Base-by-base conservation (phyloP, 2,113 vertebrate genomes). In the Synchiropus splendidus region DNA sequence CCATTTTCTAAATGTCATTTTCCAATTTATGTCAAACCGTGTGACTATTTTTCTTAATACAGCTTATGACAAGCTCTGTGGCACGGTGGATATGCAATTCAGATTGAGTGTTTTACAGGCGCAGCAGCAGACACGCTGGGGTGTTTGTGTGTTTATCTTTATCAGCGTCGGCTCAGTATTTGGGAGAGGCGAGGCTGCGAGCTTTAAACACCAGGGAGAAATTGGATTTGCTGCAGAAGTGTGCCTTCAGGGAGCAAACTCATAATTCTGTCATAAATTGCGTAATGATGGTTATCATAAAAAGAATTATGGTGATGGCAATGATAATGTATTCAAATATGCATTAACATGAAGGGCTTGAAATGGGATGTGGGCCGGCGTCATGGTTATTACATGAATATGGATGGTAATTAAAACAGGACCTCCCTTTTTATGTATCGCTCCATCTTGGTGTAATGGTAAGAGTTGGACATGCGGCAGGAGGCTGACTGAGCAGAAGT, bases 21-120 rank as follows among this genome's bases (percentile, higher is more conserved):
- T 88, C 87, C 87, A 90, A 90, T 89, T 90, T 90, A 85, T 85
- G 89, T 90, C 88, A 88, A 89, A 88, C 75, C 51, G 75, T 70
- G 82, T 81, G 78, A 84, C 85, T 77, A 86, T 90, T 89, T 89
- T 85, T 90, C 89, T 89, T 89, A 89, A 90, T 92, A 85, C 75
- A 81, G 85, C 83, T 88, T 88, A 90, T 90, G 87, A 86, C 83
- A 83, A 81, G 83, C 85, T 76, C 41, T 65, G 82, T 87, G 77
- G 82, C 72, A 71, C 78, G 79, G 76, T 70, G 74, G 81, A 88
- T 87, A 80, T 79, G 80, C 86, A 83, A 89, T 88, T 87, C 86
- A 89, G 85, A 89, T 83, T 57, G 81, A 82, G 79, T 67, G 77
- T 77, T 79, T 64, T 79, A 82, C 80, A 79, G 83, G 67, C 83